A percentile compares a stretch with the other conserved stretches of the same genome.
These are phyloP conservation scores for Amphimallon solstitiale DNA, from an alignment of 2,888 invertebrate genomes.

Conservation along the genomic window DNA sequence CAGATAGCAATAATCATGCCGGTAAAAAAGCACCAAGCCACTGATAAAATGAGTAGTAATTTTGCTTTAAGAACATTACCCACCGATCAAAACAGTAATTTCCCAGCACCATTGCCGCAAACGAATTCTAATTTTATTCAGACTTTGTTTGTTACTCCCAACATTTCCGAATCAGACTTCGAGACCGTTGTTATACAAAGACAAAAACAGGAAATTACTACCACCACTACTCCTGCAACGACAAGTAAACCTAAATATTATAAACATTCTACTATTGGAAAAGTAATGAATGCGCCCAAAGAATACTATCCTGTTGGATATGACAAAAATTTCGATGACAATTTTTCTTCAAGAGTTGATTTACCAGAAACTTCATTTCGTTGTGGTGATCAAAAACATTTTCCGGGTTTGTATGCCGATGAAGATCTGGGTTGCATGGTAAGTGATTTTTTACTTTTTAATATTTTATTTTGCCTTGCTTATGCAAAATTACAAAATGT, in stretches of 20 bases:
- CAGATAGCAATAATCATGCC: conserved; percentile 54
- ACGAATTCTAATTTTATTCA: conserved; percentile 54
- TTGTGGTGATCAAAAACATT: conserved; percentile 90
- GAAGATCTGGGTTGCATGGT: conserved; percentile 92
- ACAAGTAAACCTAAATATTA: conserved; percentile 63
- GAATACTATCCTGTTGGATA: conserved; percentile 90
- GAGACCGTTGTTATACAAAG: conserved; percentile 80
- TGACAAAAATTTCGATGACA: conserved; percentile 90
- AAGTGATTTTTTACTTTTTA: conserved; percentile 54
- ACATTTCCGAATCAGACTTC: conserved; percentile 81
- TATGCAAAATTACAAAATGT: too few species aligned
- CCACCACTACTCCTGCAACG: conserved; percentile 61
- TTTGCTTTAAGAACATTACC: conserved; percentile 56
- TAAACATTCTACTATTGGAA: conserved; percentile 59
- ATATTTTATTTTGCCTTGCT: too few species aligned
- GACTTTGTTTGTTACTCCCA: conserved; percentile 70
- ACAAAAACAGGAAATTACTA: conserved; percentile 66
- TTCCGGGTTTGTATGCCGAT: conserved; percentile 89
- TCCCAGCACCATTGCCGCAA: conserved; percentile 47
- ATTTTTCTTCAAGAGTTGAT: conserved; percentile 85
- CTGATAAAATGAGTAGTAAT: conserved; percentile 55
- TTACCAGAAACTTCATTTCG: conserved; percentile 85
- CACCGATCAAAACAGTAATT: conserved; percentile 49
- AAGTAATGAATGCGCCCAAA: conserved; percentile 90
- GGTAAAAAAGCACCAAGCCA: conserved; percentile 41